phyloP scores from a whole-genome alignment of 1,140 invertebrate species.

The Tigriopus japonicus region DNA sequence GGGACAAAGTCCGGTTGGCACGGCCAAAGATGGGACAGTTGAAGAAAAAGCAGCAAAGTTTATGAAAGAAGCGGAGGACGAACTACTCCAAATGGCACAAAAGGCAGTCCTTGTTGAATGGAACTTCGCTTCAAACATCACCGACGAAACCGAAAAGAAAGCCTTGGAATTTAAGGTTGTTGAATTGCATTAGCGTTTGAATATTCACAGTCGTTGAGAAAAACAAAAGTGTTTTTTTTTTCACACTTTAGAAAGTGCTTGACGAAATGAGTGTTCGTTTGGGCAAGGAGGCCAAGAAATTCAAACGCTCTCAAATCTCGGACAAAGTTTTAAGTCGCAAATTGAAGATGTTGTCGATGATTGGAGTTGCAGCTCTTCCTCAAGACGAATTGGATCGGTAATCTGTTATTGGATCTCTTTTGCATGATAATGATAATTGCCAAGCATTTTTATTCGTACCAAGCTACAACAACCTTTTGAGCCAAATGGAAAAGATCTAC shows the following conservation, averaged over 20 bases:
- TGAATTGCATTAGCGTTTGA: too few relatives aligned
- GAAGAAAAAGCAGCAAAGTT: not conserved
- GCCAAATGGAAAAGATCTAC: slow-evolving; percentile 55
- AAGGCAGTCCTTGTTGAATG: not conserved
- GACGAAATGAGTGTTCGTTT: not conserved
- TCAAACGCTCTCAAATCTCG: slow-evolving; percentile 41
- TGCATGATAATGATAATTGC: too few relatives aligned
- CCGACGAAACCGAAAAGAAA: not conserved
- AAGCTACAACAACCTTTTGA: slow-evolving; percentile 40
- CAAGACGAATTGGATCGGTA: slow-evolving; percentile 45
- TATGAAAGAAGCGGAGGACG: not conserved
- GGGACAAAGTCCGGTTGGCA: too few relatives aligned
- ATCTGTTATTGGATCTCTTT: too few relatives aligned
- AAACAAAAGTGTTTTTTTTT: not conserved
- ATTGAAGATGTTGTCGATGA: slow-evolving; percentile 50
- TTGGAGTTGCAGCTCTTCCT: slow-evolving; percentile 49
- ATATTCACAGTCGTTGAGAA: not conserved
- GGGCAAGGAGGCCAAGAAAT: slow-evolving; percentile 36
- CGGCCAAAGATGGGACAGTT: too few relatives aligned
- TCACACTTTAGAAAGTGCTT: not conserved
- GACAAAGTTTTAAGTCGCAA: slow-evolving; percentile 50
- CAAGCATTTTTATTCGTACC: too few relatives aligned
- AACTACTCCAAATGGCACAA: not conserved
- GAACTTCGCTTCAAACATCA: not conserved
- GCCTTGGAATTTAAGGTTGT: not conserved